Evolutionary conservation across 2,797 vertebrate species (phyloP), one percentile per base, ranked within the genome.

Genomic region (Australoheros facetus): DNA sequence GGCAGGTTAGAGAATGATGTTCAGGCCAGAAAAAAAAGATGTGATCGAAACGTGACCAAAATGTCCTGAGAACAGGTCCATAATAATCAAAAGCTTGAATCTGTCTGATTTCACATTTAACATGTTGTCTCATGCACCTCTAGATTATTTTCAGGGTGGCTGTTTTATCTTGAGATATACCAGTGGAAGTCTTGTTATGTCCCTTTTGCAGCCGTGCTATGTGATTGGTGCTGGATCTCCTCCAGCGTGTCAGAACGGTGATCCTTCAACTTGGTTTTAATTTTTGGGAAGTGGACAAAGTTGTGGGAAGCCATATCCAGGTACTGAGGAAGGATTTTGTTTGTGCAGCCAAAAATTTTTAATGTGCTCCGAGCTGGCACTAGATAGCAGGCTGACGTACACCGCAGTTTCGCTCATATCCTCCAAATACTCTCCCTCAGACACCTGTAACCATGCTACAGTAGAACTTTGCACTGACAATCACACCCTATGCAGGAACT

Each of bases 221-320:
- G 26, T 30, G 10, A n/a, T 69, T 30, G 45, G 64, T 30, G 26
- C 23, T 28, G 62, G 62, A 51, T 30, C 64, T 69, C 64, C 64
- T 69, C 26, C 42, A 69, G 2, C 28, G 62, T 69, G 64, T 69
- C 64, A 69, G 51, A 69, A 51, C 12, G 45, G 64, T 51, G 26
- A 69, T 69, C 42, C 45, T 51, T 69, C 28, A 51, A 30, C 17
- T 69, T 51, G 42, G 42, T 30, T 19, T 69, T 69, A 45, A 51
- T 51, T 69, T 69, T 51, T 19, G 12, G 64, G 42, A 69, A 69
- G 64, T 69, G 64, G 45, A 69, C 10, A 30, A 69, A 69, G 45
- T 69, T 69, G 42, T 19, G 42, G 26, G 45, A 26, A 51, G 64
- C 42, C 54, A 13, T 5, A 66, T 48, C 3, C 42, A 51, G 26